A percentile compares a stretch with the other conserved stretches of the same genome.
phyloP scores from a whole-genome alignment of 2,888 invertebrate genomes.

The Augiades crinisus region DNA sequence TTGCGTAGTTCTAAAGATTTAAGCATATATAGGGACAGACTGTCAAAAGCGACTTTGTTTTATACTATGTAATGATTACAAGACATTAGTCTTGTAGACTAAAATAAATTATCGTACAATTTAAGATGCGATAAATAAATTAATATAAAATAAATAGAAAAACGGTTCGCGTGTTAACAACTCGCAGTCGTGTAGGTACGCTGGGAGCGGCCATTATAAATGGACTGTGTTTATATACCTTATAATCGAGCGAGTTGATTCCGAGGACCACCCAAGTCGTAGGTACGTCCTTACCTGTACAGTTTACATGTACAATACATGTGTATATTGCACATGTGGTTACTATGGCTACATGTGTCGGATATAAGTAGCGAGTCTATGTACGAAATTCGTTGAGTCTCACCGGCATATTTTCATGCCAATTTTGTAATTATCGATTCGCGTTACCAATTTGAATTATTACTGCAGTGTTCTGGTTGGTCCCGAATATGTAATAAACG shows the following conservation, averaged over 20 bases:
- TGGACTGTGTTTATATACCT: conserved; percentile 51
- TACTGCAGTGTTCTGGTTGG: conserved; percentile 50
- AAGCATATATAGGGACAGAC: no score
- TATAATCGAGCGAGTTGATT: conserved; percentile 63
- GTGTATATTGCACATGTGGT: conserved; percentile 18
- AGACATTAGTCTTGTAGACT: no score
- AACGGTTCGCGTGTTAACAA: conserved; percentile 27
- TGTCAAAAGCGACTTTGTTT: no score
- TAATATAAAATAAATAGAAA: conserved; percentile 16
- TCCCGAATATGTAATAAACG: conserved; percentile 57
- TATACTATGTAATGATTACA: no score
- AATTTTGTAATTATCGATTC: conserved; percentile 74
- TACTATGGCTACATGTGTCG: not conserved
- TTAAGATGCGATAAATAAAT: no score
- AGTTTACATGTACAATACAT: conserved; percentile 29
- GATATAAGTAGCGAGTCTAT: conserved; percentile 1
- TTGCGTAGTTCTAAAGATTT: no score
- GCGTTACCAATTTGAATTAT: conserved; percentile 71
- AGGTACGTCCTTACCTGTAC: conserved; percentile 51
- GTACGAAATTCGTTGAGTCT: conserved; percentile 23
- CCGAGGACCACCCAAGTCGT: conserved; percentile 72
- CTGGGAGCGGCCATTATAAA: conserved; percentile 45
- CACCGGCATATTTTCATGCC: conserved; percentile 43
- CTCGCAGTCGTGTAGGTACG: conserved; percentile 29
- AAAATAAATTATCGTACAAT: no score